phyloP scores from a whole-genome alignment of 2,797 vertebrate species.

The Setipinna tenuifilis region DNA sequence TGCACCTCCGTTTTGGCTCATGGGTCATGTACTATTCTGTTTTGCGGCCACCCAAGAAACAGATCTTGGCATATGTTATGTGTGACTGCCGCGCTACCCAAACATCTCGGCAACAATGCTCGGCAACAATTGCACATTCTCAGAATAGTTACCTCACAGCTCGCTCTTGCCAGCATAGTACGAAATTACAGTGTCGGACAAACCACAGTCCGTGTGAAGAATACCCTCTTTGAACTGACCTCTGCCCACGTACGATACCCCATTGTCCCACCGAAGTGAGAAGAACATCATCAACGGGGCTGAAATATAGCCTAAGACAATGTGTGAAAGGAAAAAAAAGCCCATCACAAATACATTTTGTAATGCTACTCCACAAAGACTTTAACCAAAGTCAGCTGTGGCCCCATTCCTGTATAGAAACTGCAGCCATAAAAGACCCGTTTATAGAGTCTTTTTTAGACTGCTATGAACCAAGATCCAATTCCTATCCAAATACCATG shows the following conservation, averaged over 20 bases:
- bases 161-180: slow-evolving; percentile 27
- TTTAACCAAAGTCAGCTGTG: slow-evolving; percentile 50
- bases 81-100: not conserved
- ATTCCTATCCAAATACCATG: slow-evolving; percentile 65
- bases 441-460: slow-evolving; percentile 59
- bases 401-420: slow-evolving; percentile 54
- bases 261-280: slow-evolving; percentile 27
- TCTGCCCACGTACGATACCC: not conserved
- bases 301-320: slow-evolving; percentile 32
- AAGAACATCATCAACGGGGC: slow-evolving; percentile 34
- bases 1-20: slow-evolving; percentile 39
- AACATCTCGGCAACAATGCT: slow-evolving; percentile 25
- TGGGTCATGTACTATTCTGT: slow-evolving; percentile 37
- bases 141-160: slow-evolving; percentile 47
- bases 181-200: not conserved
- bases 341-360: slow-evolving; percentile 39
- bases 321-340: slow-evolving; percentile 37
- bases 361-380: slow-evolving; percentile 41
- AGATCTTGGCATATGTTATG: not conserved
- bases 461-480: slow-evolving; percentile 54
- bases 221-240: not conserved
- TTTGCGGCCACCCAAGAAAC: slow-evolving; percentile 52
- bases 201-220: not conserved
- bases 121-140: slow-evolving; percentile 57
- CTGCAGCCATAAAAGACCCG: slow-evolving; percentile 53